phyloP scores from a whole-genome alignment of 1,140 invertebrate species.

The Scaptomyza hsui region DNA sequence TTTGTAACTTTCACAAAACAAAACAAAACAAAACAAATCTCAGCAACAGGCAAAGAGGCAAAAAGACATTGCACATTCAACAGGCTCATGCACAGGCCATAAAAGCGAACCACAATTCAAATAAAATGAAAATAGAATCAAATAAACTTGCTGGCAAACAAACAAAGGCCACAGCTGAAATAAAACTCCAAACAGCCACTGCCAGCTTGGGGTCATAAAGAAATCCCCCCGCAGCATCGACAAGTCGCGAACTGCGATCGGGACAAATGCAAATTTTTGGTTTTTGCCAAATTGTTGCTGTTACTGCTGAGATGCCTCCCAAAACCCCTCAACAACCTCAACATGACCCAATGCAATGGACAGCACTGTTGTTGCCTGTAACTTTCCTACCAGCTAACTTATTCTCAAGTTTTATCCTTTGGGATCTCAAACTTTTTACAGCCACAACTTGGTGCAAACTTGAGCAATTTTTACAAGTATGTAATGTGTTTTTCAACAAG shows the following conservation, averaged over 20 bases:
- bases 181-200: constrained; percentile 47
- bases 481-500: neutral
- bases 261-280: constrained; percentile 71
- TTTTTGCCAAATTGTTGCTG: constrained; percentile 11
- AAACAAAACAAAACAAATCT: constrained; percentile 72
- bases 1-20: constrained; percentile 55
- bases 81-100: constrained; percentile 66
- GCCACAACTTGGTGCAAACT: neutral
- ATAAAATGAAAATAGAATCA: constrained; percentile 82
- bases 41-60: constrained; percentile 39
- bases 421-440: neutral
- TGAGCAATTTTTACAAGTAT: neutral
- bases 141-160: constrained; percentile 67
- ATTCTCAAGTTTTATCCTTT: neutral
- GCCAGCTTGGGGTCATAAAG: constrained; percentile 71
- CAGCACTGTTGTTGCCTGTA: constrained; percentile 19
- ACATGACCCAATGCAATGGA: constrained; percentile 28
- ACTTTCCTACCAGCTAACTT: neutral
- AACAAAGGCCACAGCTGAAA: constrained; percentile 64
- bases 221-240: constrained; percentile 58
- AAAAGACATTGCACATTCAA: neutral
- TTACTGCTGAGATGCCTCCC: neutral
- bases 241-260: constrained; percentile 62
- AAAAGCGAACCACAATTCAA: constrained; percentile 78
- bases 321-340: neutral